Evolutionary conservation across 2,113 vertebrate genomes (phyloP), one percentile per base, ranked within the genome.

Genomic region (Phyllopteryx taeniolatus): DNA sequence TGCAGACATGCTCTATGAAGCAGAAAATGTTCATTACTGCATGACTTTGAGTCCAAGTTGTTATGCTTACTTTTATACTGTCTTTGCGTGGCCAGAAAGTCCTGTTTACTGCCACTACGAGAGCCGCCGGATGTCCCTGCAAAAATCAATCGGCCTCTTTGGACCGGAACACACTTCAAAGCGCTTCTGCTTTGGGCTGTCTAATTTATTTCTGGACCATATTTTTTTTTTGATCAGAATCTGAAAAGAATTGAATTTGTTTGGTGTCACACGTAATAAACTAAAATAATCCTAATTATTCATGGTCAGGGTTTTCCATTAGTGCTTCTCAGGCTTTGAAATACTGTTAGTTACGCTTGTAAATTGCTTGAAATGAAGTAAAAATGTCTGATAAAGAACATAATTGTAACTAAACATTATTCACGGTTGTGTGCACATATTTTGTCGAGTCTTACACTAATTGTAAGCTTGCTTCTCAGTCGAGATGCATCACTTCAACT

Each of bases 91-190:
- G 8, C 59, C 54, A 61, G 68, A 78, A 77, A 14, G 46, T 59
- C 47, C 44, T 51, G 64, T 82, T 54, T 85, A 81, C 82, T 87
- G 87, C 85, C 86, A 76, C 80, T 85, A 66, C 77, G 87, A 87
- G 70, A 43, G 61, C 57, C n/a, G 61, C 57, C n/a, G 20, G 31
- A 57, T 66, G 46, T 56, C 71, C 31, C 35, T 80, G 68, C 79
- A 80, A 13, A 69, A 22, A 31, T 62, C 19, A n/a, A 42, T 19
- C 33, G 59, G 27, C 27, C 22, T 59, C 17, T 6, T 59, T 15
- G 13, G 11, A 13, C 57, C 31, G 57, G 59, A 35, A 61, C 22
- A 8, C 7, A 61, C 31, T 61, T 61, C 53, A 79, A 68, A 59
- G 53, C 15, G 46, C 22, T 17, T 60, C 31, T 31, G 20, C 51